Base-by-base conservation (phyloP, 2,888 invertebrate species). In the Ferdinandea cuprea region DNA sequence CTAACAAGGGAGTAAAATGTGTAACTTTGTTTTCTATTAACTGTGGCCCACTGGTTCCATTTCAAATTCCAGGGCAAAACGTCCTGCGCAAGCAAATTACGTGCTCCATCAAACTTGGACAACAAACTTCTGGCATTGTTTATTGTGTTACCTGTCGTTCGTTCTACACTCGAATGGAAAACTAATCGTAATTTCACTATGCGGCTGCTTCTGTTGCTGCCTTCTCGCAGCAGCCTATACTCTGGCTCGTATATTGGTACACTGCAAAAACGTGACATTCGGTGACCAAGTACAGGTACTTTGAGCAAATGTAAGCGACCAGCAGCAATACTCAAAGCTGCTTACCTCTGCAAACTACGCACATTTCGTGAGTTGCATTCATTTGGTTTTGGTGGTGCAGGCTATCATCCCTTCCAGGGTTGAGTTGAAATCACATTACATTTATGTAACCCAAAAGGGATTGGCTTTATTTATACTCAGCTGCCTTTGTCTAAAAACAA, bases 51-150 rank as follows among this genome's bases (percentile, higher is more conserved):
- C 50, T 73, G 83, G 78, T 78, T 83, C 44, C 83, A 83, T 78
- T 83, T 78, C 83, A 73, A 83, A 83, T 83, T 83, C 83, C 78
- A 78, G 68, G 28, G 78, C 83, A 83, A 83, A 78, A 78, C 77
- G 83, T 83, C 83, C 83, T 83, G 83, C 83, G 83, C 78, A 83
- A 83, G 83, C 72, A 83, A 83, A 83, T 83, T 83, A 83, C 78
- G 83, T 83, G 83, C 77, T 78, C 83, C 83, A 83, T 83, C 83
- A 83, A 83, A 83, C 83, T 83, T 83, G 72, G 63, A 77, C 77
- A 77, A 83, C 77, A 83, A 83, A 83, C 83, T 83, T 83, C 72
- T 72, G 78, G 61, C 78, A 78, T 83, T 83, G 83, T 83, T 83
- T 83, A 83, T 83, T 83, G 72, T 81, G 74, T 59, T 65, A 37